phyloP scores from a whole-genome alignment of 2,113 vertebrate species.

The Ictalurus punctatus region DNA sequence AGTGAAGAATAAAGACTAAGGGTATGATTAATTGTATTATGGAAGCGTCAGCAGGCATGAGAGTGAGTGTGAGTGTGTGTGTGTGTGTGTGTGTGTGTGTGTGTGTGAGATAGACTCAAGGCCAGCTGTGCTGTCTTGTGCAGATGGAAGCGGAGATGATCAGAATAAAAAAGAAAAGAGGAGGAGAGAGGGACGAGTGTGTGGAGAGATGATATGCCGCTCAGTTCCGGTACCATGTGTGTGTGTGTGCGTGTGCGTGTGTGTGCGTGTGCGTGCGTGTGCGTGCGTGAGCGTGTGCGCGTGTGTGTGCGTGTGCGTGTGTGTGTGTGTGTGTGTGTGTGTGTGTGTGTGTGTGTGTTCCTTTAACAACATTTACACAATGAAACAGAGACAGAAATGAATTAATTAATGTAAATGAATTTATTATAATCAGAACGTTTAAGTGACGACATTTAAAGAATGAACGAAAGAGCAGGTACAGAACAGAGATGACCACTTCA shows the following conservation, averaged over 20 bases:
- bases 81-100: slow-evolving; percentile 23
- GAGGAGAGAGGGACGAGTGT: slow-evolving; percentile 3
- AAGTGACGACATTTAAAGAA: too few relatives aligned
- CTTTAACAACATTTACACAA: too few relatives aligned
- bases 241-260: not conserved
- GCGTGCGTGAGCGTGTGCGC: not conserved
- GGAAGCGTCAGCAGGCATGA: slow-evolving; percentile 12
- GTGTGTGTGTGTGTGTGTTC: too few relatives aligned
- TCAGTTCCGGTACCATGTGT: slow-evolving; percentile 17
- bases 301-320: too few relatives aligned
- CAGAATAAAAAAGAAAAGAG: slow-evolving; percentile 30
- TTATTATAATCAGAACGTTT: too few relatives aligned
- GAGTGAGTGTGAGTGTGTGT: slow-evolving; percentile 10
- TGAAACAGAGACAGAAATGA: too few relatives aligned
- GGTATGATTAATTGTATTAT: not conserved
- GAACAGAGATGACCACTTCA: too few relatives aligned
- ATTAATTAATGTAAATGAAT: too few relatives aligned
- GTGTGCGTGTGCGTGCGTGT: slow-evolving; percentile 37
- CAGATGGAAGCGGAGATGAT: slow-evolving; percentile 47
- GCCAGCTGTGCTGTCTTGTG: slow-evolving; percentile 55
- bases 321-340: too few relatives aligned
- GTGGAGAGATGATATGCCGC: slow-evolving; percentile 24
- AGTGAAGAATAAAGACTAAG: not conserved
- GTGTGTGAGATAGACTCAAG: slow-evolving; percentile 39
- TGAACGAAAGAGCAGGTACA: too few relatives aligned